Conservation (phyloP, 1,140 invertebrate genomes). For the Penaeus vannamei region DNA sequence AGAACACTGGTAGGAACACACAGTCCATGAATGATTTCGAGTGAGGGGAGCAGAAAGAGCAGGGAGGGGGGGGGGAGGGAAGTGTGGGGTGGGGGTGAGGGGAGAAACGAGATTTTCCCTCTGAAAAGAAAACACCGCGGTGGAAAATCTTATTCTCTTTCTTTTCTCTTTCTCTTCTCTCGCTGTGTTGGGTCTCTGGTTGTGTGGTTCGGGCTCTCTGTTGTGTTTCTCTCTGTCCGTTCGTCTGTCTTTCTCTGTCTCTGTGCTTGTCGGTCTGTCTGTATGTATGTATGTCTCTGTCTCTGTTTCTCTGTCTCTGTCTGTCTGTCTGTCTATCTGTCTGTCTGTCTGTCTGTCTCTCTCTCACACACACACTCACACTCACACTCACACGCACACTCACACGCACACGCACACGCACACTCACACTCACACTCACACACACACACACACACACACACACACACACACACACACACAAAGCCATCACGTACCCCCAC, state of each 20-base stretch:
- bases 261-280: background rate
- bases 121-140: no score
- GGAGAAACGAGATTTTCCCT: background rate
- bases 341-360: background rate
- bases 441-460: background rate
- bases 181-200: no score
- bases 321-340: background rate
- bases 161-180: background rate
- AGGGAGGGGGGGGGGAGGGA: no score
- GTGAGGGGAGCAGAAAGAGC: no score
- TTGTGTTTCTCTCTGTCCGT: background rate
- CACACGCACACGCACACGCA: background rate
- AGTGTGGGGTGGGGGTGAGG: background rate
- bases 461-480: background rate
- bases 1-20: no score
- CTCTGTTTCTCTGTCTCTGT: background rate
- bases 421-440: no score
- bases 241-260: background rate
- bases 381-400: background rate
- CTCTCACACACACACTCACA: background rate
- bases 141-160: conserved; percentile 5
- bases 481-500: background rate
- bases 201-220: background rate
- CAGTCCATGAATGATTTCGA: no score
- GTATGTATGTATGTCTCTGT: background rate